A percentile compares a stretch with the other conserved stretches of the same genome.
phyloP scores from a whole-genome alignment of 2,888 invertebrate genomes.

The Eumerus sabulonum region DNA sequence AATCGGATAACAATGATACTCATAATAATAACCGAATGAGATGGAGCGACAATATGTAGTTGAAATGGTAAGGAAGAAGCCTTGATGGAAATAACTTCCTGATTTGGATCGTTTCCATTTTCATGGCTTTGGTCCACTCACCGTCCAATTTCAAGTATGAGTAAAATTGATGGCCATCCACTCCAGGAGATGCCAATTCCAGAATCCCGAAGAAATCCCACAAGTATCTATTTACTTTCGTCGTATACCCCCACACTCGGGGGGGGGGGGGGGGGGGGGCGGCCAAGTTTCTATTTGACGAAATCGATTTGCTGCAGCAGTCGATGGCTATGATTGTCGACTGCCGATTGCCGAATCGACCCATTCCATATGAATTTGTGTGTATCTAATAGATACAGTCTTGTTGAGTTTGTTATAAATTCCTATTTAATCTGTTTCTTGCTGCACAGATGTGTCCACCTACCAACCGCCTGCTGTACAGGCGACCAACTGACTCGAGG shows the following conservation, averaged over 20 bases:
- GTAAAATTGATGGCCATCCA: constrained; percentile 50
- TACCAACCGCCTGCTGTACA: constrained; percentile 43
- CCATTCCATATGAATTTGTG: background rate
- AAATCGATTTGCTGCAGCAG: constrained; percentile 37
- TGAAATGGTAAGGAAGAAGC: constrained; percentile 41
- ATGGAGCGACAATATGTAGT: background rate
- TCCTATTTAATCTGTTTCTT: constrained; percentile 59
- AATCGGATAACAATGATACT: no score
- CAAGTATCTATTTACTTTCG: constrained; percentile 14
- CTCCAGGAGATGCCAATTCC: constrained; percentile 40
- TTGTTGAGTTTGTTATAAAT: constrained; percentile 56
- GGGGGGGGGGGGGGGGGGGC: no score
- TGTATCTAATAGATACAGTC: constrained; percentile 41
- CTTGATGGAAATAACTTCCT: constrained; percentile 54
- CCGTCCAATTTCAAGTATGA: constrained; percentile 10
- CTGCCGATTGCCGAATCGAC: background rate
- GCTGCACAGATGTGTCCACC: constrained; percentile 33
- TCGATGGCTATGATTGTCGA: background rate
- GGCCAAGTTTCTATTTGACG: constrained; percentile 33
- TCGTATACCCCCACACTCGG: background rate
- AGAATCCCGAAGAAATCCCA: constrained; percentile 36
- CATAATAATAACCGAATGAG: constrained; percentile 19
- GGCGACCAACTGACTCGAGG: constrained; percentile 33
- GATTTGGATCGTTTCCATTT: constrained; percentile 49
- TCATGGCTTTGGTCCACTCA: background rate